Evolutionary conservation across 2,113 vertebrate genomes (phyloP), one percentile per base, ranked within the genome.

Genomic region (Neoarius graeffei): DNA sequence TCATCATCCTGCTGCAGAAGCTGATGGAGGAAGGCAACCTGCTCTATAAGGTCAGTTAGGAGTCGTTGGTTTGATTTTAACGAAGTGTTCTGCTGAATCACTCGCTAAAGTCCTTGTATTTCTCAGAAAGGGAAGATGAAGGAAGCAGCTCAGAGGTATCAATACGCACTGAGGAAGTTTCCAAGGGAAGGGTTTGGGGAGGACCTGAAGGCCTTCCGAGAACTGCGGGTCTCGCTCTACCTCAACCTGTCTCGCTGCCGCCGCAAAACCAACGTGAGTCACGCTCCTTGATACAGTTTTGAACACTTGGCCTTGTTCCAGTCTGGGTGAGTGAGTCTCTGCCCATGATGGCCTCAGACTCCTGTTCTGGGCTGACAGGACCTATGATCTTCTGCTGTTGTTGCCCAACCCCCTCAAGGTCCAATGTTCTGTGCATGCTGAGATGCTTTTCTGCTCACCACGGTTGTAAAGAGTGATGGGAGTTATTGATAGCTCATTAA

Each of bases 21-120:
- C 94, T 99, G 88, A 98, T 99, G 97, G 98, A 99, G 93, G 98
- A 99, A 94, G 98, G 98, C 82, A 99, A 99, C 92, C 76, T 95
- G 27, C 95, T 99, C 83, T 99, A 99, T 92, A 99, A 99, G 96
- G 74, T 85, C 62, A 79, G 9, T 20, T 57, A 35, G 1, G 64
- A 42, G 1, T 14, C 42, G 42, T 42, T 42, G 42, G 14, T 25
- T 6, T 11, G 23, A 66, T 48, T 62, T 83, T 50, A 19, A 23
- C 2, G 23, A 50, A 52, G 67, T 15, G 48, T 76, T 88, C 10
- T 42, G 50, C 81, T 10, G 60, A 80, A 54, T 60, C 42, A 42
- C n/a, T 77, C 27, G 3, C 10, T 62, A 9, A 82, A 20, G 8
- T 66, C 10, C 83, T 67, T 25, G 23, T 62, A 4, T 89, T 50